Conservation (phyloP, 2,888 invertebrate genomes). For the Gisinianus flammeolus region DNA sequence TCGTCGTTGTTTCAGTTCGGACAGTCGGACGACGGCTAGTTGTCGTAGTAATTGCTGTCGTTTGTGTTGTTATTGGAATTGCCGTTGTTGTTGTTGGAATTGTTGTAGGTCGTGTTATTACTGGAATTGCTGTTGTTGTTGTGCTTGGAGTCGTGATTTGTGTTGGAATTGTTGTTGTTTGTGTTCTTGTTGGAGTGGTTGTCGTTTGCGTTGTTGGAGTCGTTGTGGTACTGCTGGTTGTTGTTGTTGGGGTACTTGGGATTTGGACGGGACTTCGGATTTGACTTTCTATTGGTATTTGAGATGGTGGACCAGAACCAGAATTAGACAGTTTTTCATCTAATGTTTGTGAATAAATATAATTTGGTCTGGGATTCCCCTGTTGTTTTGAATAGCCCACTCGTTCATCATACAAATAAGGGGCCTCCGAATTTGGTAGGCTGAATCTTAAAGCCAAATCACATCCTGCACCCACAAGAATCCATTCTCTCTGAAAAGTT, state of each 20-base stretch:
- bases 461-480: conserved; percentile 17
- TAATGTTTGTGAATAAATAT: no score
- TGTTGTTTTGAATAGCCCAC: no score
- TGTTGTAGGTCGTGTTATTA: not conserved
- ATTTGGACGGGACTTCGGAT: no score
- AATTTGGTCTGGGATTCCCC: no score
- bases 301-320: not conserved
- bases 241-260: not conserved
- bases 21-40: not conserved
- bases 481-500: conserved; percentile 9
- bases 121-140: not conserved
- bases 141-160: not conserved
- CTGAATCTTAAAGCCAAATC: not conserved
- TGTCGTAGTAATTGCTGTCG: not conserved
- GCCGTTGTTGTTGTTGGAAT: not conserved
- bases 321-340: not conserved
- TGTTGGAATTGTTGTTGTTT: not conserved
- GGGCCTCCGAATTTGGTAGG: not conserved
- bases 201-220: not conserved
- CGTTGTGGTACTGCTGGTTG: not conserved
- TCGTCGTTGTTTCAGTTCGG: not conserved
- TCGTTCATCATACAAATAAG: no score
- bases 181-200: not conserved
- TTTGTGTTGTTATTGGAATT: not conserved
- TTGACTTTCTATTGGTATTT: not conserved